phyloP scores from a whole-genome alignment of 2,113 vertebrate species.

The Pseudonaja textilis region DNA sequence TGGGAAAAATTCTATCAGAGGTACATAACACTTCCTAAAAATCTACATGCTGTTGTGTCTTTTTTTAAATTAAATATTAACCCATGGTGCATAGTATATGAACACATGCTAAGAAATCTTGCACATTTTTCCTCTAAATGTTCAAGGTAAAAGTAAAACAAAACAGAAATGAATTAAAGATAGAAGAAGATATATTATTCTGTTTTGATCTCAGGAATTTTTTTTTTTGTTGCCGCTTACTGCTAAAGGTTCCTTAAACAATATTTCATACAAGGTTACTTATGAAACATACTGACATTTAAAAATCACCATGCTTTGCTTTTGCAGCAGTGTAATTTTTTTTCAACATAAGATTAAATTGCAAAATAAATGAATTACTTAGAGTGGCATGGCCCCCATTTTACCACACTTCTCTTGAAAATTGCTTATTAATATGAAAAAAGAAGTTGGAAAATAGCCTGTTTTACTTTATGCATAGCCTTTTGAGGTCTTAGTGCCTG shows the following conservation, averaged over 20 bases:
- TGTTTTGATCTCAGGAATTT: conserved; percentile 39
- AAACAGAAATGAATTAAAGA: conserved; percentile 28
- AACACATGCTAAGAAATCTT: conserved; percentile 41
- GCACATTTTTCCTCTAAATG: conserved; percentile 24
- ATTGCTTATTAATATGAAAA: conserved; percentile 89
- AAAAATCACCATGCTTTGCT: conserved; percentile 84
- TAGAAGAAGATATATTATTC: conserved; percentile 37
- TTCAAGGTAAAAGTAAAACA: conserved; percentile 31
- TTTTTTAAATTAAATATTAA: conserved; percentile 6
- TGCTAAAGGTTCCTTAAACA: conserved; percentile 60
- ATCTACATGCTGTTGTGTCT: neutral
- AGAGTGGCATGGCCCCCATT: conserved; percentile 84
- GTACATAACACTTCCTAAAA: conserved; percentile 13
- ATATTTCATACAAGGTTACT: conserved; percentile 77
- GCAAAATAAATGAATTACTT: conserved; percentile 95
- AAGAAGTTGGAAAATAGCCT: conserved; percentile 77
- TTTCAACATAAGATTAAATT: conserved; percentile 90
- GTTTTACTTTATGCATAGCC: conserved; percentile 69
- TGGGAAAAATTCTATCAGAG: conserved; percentile 24
- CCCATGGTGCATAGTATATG: neutral
- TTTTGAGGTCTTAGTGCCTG: conserved; percentile 60
- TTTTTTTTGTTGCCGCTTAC: conserved; percentile 61
- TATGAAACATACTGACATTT: conserved; percentile 80
- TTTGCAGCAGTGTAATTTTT: conserved; percentile 79
- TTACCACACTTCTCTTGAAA: conserved; percentile 78